Evolutionary conservation across 2,113 vertebrate species (phyloP).

Genomic region (Melanerpes aurifrons): DNA sequence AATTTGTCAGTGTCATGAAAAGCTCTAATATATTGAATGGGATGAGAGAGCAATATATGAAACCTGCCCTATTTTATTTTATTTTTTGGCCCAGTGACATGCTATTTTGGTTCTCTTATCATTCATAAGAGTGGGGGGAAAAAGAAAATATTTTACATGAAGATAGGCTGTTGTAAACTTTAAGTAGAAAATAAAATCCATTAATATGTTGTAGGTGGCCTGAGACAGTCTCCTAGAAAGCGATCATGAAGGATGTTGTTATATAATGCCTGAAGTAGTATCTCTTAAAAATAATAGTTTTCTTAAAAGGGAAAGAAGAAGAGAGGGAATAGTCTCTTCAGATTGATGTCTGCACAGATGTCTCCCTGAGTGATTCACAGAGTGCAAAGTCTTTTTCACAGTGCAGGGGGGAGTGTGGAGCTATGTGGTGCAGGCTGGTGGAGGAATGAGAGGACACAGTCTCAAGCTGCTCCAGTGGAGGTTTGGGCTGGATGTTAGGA

Average conservation of each 20-base stretch:
- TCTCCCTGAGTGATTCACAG: background rate
- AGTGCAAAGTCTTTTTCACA: accelerated
- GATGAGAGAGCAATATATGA: background rate
- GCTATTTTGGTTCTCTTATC: background rate
- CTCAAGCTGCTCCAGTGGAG: too few relatives aligned
- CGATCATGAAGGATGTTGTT: background rate
- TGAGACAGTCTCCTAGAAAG: background rate
- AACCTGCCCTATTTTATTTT: background rate
- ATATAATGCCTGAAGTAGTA: background rate
- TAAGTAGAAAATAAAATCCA: background rate
- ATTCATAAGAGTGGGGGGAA: background rate
- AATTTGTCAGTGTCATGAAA: background rate
- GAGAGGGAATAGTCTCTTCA: background rate
- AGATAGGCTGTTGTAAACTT: background rate
- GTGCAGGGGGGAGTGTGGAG: accelerated
- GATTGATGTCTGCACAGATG: background rate
- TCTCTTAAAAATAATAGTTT: background rate
- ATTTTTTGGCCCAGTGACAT: background rate
- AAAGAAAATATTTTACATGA: background rate
- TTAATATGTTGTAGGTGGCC: background rate
- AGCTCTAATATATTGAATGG: background rate
- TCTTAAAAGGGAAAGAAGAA: background rate
- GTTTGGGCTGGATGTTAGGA: too few relatives aligned
- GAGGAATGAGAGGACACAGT: too few relatives aligned
- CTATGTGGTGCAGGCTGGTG: background rate